Base-by-base conservation (phyloP, 2,888 invertebrate species). In the Lasiommata megera region DNA sequence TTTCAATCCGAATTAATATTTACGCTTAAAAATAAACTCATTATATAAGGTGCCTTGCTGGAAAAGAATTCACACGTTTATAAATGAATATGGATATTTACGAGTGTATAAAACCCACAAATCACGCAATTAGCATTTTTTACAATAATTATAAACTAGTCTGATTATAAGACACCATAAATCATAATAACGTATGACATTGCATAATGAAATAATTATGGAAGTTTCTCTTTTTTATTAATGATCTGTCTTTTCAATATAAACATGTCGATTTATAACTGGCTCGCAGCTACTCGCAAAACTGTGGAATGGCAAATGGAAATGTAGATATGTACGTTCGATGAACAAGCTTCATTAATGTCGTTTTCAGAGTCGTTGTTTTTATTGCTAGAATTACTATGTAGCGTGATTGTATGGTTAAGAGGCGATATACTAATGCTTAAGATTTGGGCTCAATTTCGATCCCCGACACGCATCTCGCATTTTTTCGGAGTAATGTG, bases 151-250 rank as follows among this genome's bases (percentile, higher is more conserved):
- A 12, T 9, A 28, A 28, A 9, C 8, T 14, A 44, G 3, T 14
- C n/a, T 8, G 8, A 18, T 28, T 28, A 14, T 28, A 28, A 28
- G 23, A 28, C 43, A 43, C 17, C 17, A 40, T 40, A 40, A 28
- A 44, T 44, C 43, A 40, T 28, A 43, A 28, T 28, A 44, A 28
- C n/a, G 23, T 43, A 11, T 43, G 23, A 43, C 23, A 23, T 44
- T 28, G 28, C 28, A 44, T 44, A 44, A 44, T 28, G 23, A 28
- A 44, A 28, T 28, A 44, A 28, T 44, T 44, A 44, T 44, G 23
- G 43, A 14, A 12, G 43, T 44, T 44, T 44, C 43, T 14, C 43
- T 44, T 44, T n/a, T 44, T 44, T 28, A 44, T 44, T 44, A 44
- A 44, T 44, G 43, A 44, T 1, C 28, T 14, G 43, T 44, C 43